A percentile compares a stretch with the other conserved stretches of the same genome.
phyloP scores from a whole-genome alignment of 2,113 vertebrate genomes.

The Platysternon megacephalum region DNA sequence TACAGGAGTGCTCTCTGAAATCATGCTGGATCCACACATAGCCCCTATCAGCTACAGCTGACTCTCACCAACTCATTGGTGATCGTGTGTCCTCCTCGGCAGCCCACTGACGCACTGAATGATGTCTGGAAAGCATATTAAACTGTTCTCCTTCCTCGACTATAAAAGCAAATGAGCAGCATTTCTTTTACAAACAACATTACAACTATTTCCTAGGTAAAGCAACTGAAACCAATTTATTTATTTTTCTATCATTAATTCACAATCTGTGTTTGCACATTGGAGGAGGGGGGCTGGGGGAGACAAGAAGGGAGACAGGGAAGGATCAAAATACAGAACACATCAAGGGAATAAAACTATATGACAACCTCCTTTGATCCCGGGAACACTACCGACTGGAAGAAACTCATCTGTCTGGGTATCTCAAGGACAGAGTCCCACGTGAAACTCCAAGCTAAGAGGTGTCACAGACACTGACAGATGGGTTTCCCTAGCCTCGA shows the following conservation, averaged over 20 bases:
- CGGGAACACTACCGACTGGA: constrained; percentile 29
- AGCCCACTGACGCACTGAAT: constrained; percentile 1
- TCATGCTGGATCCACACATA: not conserved
- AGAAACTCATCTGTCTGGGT: constrained; percentile 66
- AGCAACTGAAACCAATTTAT: not conserved
- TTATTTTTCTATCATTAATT: not conserved
- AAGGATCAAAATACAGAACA: not conserved
- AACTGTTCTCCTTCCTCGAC: not conserved
- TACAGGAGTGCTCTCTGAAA: not conserved
- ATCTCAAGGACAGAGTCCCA: constrained; percentile 80
- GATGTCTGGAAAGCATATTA: not conserved
- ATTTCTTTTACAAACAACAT: not conserved
- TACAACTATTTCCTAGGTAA: not conserved
- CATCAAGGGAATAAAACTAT: not conserved
- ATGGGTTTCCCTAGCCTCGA: constrained; percentile 81
- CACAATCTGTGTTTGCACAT: not conserved
- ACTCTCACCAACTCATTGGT: not conserved
- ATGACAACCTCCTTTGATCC: constrained; percentile 52
- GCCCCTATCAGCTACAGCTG: constrained; percentile 3
- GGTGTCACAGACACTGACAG: constrained; percentile 80
- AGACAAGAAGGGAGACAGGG: not conserved
- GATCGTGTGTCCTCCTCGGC: constrained; percentile 19
- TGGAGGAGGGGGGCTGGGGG: not conserved
- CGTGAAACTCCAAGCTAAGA: constrained; percentile 69
- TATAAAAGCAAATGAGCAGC: not conserved